Evolutionary conservation across 2,888 invertebrate genomes (phyloP), one percentile per base, ranked within the genome.

Genomic region (Steinernema carpocapsae): DNA sequence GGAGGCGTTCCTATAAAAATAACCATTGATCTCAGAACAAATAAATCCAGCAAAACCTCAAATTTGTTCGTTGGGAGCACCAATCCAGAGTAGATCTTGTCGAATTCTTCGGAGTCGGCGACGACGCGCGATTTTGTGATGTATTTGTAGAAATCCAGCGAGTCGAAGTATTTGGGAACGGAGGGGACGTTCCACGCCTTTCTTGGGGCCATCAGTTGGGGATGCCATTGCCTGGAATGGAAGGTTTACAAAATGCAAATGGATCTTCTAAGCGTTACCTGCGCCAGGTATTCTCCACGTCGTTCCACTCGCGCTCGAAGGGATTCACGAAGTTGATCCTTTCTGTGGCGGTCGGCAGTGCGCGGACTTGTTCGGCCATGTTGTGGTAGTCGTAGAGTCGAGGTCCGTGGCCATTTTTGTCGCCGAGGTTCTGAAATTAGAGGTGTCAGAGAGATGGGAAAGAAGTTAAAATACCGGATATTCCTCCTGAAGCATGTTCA

Each of bases 291-390:
- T 77, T 78, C 76, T 86, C 86, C 3, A 77, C 75, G 12, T 76
- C 59, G 12, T 78, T 81, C 86, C 86, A 86, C 14, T 80, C 80
- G 46, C 86, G 74, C 74, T 86, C 86, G 76, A 82, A 86, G 6
- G 86, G 86, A 45, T 82, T 84, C 42, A 84, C 86, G 71, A 86
- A 79, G 52, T 83, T 83, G 29, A 86, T 84, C 59, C 83, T 81
- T 72, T 86, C 86, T 48, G 79, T 76, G 29, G 83, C 77, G 24
- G 82, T 84, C 7, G 82, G 80, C 76, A 87, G 73, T 17, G 78
- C 73, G 24, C 80, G 76, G 0, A 86, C 83, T 45, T 83, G 76
- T 70, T 85, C 82, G 14, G 79, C 83, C n/a, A 83, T 85, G 59
- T 85, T 81, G 77, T 83, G 81, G 76, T 81, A 86, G 75, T 86